Conservation (phyloP, 2,888 invertebrate species). For the Acronicta psi region DNA sequence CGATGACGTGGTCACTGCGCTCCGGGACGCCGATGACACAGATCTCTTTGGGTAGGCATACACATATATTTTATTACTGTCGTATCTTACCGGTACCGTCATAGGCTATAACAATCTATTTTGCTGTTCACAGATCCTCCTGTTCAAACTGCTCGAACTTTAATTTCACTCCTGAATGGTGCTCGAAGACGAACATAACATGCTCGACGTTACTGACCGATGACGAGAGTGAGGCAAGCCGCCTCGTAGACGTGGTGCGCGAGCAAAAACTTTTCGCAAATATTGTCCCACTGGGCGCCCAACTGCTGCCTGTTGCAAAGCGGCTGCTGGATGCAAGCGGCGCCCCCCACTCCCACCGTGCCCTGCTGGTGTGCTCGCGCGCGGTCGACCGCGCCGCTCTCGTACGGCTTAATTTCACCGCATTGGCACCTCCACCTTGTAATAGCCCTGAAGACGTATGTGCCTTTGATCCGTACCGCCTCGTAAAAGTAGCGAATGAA, state of each 20-base stretch:
- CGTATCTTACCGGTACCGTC: too few species aligned
- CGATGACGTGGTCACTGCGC: conserved; percentile 3
- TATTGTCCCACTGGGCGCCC: conserved; percentile 54
- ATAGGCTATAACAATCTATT: too few species aligned
- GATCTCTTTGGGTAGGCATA: conserved; percentile 16
- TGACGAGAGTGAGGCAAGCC: conserved; percentile 63
- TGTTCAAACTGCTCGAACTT: conserved; percentile 72
- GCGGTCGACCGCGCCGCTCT: conserved; percentile 51
- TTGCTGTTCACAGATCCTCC: conserved; percentile 24
- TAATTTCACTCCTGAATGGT: conserved; percentile 89
- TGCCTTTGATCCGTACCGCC: conserved; percentile 77
- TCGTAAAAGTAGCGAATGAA: conserved; percentile 73
- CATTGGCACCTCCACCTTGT: conserved; percentile 70
- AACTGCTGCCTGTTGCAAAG: conserved; percentile 50
- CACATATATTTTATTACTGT: too few species aligned
- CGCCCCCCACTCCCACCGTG: conserved; percentile 29
- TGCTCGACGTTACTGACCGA: conserved; percentile 70
- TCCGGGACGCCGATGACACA: conserved; percentile 1
- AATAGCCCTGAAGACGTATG: conserved; percentile 57
- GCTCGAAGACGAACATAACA: conserved; percentile 62
- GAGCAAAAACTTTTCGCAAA: conserved; percentile 58
- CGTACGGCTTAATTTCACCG: background rate
- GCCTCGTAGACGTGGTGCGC: conserved; percentile 58
- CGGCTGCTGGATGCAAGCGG: conserved; percentile 37
- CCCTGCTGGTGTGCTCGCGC: conserved; percentile 65